Conservation (phyloP, 2,797 vertebrate genomes). For the Gorsachius magnificus region DNA sequence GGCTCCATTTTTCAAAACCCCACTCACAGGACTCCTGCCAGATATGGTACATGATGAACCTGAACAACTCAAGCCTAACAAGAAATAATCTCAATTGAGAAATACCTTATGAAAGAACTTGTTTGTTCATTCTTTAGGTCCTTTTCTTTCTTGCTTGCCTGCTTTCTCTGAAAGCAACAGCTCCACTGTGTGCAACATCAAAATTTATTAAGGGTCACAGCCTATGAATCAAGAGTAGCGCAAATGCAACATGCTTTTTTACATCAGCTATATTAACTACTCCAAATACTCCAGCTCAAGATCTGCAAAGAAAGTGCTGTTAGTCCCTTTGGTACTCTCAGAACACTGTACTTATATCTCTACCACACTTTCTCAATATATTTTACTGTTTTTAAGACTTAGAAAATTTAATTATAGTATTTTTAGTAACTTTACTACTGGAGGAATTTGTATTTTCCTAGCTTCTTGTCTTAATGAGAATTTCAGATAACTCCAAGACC, state of each 20-base stretch:
- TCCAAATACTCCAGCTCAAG: background rate
- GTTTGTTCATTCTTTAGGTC: slow-evolving; percentile 42
- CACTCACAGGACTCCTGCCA: background rate
- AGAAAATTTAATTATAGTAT: slow-evolving; percentile 52
- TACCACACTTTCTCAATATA: background rate
- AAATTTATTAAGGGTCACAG: slow-evolving; percentile 49
- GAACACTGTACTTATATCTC: background rate
- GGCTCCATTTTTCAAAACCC: background rate
- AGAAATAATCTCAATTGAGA: slow-evolving; percentile 27
- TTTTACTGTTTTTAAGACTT: slow-evolving; percentile 33
- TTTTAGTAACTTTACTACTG: slow-evolving; percentile 38
- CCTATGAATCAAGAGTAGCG: slow-evolving; percentile 27
- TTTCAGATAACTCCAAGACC: slow-evolving; percentile 43
- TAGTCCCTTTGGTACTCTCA: background rate
- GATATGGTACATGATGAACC: background rate
- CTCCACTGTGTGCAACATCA: slow-evolving; percentile 4
- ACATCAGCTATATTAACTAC: slow-evolving; percentile 17
- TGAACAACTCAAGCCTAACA: background rate
- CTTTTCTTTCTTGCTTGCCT: slow-evolving; percentile 11
- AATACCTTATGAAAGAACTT: slow-evolving; percentile 48
- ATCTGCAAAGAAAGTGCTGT: slow-evolving; percentile 2
- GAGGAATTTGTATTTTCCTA: slow-evolving; percentile 39
- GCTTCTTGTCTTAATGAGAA: slow-evolving; percentile 57
- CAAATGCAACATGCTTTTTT: slow-evolving; percentile 14
- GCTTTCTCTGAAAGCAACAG: slow-evolving; percentile 32